Evolutionary conservation across 1,140 invertebrate species (phyloP).

Genomic region (Trachymyrmex septentrionalis): DNA sequence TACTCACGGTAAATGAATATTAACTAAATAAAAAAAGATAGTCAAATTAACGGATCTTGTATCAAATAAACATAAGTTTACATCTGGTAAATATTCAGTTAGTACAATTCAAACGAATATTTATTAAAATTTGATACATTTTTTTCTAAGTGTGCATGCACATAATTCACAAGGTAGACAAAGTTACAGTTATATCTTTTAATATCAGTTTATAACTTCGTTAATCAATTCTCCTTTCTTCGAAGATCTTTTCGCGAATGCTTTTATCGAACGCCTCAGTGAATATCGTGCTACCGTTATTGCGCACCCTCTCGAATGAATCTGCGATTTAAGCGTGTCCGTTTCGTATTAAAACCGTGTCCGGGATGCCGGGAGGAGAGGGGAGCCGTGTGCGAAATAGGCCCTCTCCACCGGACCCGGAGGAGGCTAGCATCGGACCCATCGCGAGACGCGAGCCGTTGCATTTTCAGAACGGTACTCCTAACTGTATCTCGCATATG

Average conservation of each 20-base stretch:
- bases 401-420: constrained; percentile 67
- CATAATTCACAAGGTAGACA: too few species aligned
- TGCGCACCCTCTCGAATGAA: constrained; percentile 68
- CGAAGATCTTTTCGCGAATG: not conserved
- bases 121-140: too few species aligned
- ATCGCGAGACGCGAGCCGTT: constrained; percentile 75
- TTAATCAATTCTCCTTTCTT: not conserved
- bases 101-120: too few species aligned
- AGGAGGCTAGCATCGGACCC: constrained; percentile 75
- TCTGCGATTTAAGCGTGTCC: constrained; percentile 65
- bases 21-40: too few species aligned
- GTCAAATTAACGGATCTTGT: too few species aligned
- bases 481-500: constrained; percentile 81
- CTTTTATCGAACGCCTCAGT: constrained; percentile 17
- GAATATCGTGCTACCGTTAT: constrained; percentile 75
- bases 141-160: too few species aligned
- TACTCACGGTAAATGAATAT: too few species aligned
- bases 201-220: constrained; percentile 7
- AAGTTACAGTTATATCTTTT: not conserved
- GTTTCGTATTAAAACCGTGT: constrained; percentile 71
- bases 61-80: too few species aligned
- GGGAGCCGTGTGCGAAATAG: constrained; percentile 50
- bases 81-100: too few species aligned
- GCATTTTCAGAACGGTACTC: constrained; percentile 83
- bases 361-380: constrained; percentile 42